Evolutionary conservation across 2,888 invertebrate genomes (phyloP), one percentile per base, ranked within the genome.

Genomic region (Yponomeuta cagnagella): DNA sequence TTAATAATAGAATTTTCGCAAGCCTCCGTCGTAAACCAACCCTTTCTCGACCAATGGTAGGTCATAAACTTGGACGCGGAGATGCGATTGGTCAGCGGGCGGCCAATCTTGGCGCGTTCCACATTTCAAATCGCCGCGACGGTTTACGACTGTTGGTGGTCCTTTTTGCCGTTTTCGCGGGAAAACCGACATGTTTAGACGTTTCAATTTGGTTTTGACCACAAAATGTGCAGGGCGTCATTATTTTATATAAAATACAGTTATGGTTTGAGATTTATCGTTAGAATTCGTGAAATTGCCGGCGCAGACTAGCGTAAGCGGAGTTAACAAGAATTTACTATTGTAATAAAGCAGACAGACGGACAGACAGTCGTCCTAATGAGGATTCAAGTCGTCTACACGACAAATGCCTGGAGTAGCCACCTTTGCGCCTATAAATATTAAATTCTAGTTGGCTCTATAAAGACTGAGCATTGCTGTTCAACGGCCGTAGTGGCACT

Each of bases 1-100:
- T 90, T 91, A 92, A 89, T 91, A 91, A 90, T 91, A 92, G 91
- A 90, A 90, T 87, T 89, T 91, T 92, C 80, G 90, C 90, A 87
- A 86, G 86, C 89, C 90, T 90, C 81, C 81, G 85, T 90, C 91
- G 89, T 91, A 90, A 90, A 86, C 86, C 85, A 82, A 89, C 87
- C 86, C 82, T 88, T 80, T 80, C 79, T 81, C 82, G 82, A 79
- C 90, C 90, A 89, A 90, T 89, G 85, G 83, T 74, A 73, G 80
- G 77, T 82, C 82, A 83, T 91, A 86, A 91, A 90, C 87, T 88
- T 85, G 82, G 85, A 84, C 85, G 82, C 82, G 79, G 82, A 79
- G 77, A 77, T 81, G 79, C 78, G 83, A 89, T 91, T 90, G 90
- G 91, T 82, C 84, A 84, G 82, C 77, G 75, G 75, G 77, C 77